A percentile compares a stretch with the other conserved stretches of the same genome.
phyloP scores from a whole-genome alignment of 2,888 invertebrate genomes.

The Ariolimax columbianus region DNA sequence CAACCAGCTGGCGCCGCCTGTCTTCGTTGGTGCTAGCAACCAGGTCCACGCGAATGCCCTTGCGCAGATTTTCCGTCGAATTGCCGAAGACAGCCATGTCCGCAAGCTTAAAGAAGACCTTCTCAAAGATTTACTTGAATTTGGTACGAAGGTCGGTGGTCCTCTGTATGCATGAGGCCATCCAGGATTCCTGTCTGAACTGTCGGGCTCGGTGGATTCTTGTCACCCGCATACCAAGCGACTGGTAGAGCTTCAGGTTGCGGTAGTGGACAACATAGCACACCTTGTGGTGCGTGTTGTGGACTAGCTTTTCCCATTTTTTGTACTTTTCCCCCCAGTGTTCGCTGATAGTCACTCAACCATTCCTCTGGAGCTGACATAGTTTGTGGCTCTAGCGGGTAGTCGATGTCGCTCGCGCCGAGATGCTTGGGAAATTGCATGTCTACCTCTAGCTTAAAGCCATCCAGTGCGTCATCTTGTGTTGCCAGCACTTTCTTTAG shows the following conservation, averaged over 20 bases:
- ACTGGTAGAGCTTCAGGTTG: slow-evolving; percentile 68
- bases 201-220: slow-evolving; percentile 68
- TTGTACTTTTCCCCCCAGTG: not conserved
- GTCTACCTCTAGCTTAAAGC: not conserved
- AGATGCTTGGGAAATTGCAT: not conserved
- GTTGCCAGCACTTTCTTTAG: not conserved
- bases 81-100: slow-evolving; percentile 29
- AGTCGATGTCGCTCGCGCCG: not conserved
- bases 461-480: not conserved
- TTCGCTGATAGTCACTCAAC: not conserved
- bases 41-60: not conserved
- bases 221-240: slow-evolving; percentile 58
- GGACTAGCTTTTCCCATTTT: not conserved
- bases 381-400: not conserved
- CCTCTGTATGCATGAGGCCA: slow-evolving; percentile 72
- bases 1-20: too few species aligned
- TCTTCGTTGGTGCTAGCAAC: not conserved
- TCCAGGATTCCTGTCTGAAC: slow-evolving; percentile 69
- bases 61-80: slow-evolving; percentile 3
- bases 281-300: not conserved
- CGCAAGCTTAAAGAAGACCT: slow-evolving; percentile 64
- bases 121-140: slow-evolving; percentile 70
- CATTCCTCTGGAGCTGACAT: not conserved
- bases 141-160: slow-evolving; percentile 61
- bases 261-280: slow-evolving; percentile 67